Evolutionary conservation across 2,888 invertebrate genomes (phyloP), one percentile per base, ranked within the genome.

Genomic region (Choristoneura rosaceana): DNA sequence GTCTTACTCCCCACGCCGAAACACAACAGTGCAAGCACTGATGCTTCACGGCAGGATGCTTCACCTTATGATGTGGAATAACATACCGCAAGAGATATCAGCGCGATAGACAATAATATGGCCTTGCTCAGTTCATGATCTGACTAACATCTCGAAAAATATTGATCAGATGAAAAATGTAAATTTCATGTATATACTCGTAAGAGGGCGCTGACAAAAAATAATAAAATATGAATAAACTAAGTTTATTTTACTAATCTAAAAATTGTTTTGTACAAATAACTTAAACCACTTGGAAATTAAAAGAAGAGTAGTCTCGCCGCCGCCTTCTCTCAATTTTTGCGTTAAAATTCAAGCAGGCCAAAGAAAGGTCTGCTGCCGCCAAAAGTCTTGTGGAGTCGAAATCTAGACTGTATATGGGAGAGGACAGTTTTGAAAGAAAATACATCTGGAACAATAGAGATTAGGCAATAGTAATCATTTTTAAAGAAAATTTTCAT

Each of bases 401-500:
- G 68, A 93, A 93, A 75, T 91, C 91, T 74, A 94, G 79, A 76
- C 92, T 84, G 74, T 94, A 94, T 1, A 94, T 84, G 3, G 93
- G 94, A 12, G 92, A 93, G 0, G 85, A 74, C 71, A 84, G 87
- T 67, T 84, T 88, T 77, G 92, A 91, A 0, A 92, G 91, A 71
- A 91, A 94, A 78, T 89, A 93, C 81, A 93, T 88, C 94, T 94
- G 88, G 66, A 90, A 90, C 74, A 74, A 47, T 34, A 12, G 4
- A 25, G 10, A 2, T 17, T 55, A 12, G 1, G 12, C 3, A 4
- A 12, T n/a, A 4, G 12, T 38, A 5, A 38, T 38, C 5, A 14
- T 9, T 17, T 17, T 17, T 15, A 17, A 0, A 52, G 34, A 55
- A n/a, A 47, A n/a, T 47, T n/a, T 14, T 45, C 14, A 45, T 14